Evolutionary conservation across 2,888 invertebrate species (phyloP), one percentile per base, ranked within the genome.

Genomic region (Andricus curvator): DNA sequence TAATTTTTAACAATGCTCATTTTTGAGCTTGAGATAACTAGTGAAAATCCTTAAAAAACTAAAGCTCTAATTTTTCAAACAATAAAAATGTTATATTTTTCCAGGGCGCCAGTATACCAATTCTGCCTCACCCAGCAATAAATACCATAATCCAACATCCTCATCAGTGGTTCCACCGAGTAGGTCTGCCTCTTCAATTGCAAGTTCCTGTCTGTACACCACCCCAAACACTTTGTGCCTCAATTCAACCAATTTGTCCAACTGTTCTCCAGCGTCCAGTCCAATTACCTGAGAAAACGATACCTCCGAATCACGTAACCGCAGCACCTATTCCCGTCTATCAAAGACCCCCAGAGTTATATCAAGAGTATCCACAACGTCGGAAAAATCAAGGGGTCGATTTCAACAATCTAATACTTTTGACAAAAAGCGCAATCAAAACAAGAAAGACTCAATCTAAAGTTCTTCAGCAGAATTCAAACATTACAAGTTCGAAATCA

Each of bases 351-450:
- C 82, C 86, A 0, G 92, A 92, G 74, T 70, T 90, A 8, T 88
- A 90, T 29, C 89, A 88, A 37, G 91, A 92, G 0, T 80, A 87
- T 3, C 80, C 85, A 0, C 85, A 86, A 9, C 89, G 89, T 29
- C 84, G 89, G 0, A 83, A 85, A 11, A 91, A 90, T 68, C 88
- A 82, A 60, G 92, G 91, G 0, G 91, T 91, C 2, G 92, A 92
- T 80, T 92, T 91, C 65, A 92, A 89, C 64, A 92, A 92, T 84
- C 83, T 92, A 8, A 92, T 92, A 78, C 78, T 92, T 0, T 65
- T 92, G 70, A 92, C 92, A 9, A 92, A 91, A 66, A 91, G 85
- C 76, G 91, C 89, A 0, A 88, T 90, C 88, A 91, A 89, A 79
- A 87, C 88, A 8, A 84, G 88, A 37, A 84, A 90, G 1, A 88